Conservation (phyloP, 2,797 vertebrate species). For the Balearica regulorum region DNA sequence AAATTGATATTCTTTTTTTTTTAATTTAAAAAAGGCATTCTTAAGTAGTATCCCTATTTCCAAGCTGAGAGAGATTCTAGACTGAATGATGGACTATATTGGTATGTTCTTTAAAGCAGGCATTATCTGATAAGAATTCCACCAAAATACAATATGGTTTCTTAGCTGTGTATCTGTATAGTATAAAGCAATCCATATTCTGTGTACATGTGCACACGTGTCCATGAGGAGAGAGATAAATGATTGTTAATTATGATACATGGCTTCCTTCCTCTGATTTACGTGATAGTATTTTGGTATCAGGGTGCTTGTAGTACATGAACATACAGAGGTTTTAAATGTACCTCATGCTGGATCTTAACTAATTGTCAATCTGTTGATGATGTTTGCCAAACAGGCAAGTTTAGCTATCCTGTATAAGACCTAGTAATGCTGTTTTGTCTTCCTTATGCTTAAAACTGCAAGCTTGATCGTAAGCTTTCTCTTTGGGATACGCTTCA, state of each 20-base stretch:
- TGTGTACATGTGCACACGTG: neutral
- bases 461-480: neutral
- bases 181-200: neutral
- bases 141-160: neutral
- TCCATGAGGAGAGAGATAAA: neutral
- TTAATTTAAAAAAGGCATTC: neutral
- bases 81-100: neutral
- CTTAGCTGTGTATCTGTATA: neutral
- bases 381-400: neutral
- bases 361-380: neutral
- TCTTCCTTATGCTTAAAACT: neutral
- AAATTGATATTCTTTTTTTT: neutral
- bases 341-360: neutral
- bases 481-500: neutral
- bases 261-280: neutral
- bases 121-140: neutral
- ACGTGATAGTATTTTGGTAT: neutral
- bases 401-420: neutral
- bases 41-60: neutral
- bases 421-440: neutral
- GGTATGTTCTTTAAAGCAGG: neutral
- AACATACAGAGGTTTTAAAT: neutral
- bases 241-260: neutral
- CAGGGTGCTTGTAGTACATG: neutral
- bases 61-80: neutral